Evolutionary conservation across 2,113 vertebrate species (phyloP).

Genomic region (Talpa occidentalis): DNA sequence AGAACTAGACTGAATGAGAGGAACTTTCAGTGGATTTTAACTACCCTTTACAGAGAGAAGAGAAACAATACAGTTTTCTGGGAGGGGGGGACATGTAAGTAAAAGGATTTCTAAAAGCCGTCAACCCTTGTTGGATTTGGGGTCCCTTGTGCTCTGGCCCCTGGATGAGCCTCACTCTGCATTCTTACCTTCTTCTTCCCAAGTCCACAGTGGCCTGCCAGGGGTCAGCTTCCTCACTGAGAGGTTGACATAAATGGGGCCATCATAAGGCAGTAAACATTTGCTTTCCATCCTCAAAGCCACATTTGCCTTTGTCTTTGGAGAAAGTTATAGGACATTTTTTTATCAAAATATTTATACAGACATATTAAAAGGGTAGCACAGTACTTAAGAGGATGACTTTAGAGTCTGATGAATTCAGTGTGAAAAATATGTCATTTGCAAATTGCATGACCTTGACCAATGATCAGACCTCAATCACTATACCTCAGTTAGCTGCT

Average conservation of each 20-base stretch:
- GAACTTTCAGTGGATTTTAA: background rate
- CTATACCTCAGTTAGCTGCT: background rate
- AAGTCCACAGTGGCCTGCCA: background rate
- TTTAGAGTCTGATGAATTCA: background rate
- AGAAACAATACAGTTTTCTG: accelerated
- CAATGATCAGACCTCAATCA: background rate
- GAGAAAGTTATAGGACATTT: background rate
- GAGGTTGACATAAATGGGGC: background rate
- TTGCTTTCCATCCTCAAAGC: background rate
- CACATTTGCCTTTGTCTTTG: background rate
- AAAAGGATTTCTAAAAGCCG: background rate
- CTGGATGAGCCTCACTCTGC: accelerated
- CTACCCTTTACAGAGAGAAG: background rate
- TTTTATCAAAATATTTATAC: background rate
- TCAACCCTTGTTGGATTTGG: background rate
- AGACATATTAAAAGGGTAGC: background rate
- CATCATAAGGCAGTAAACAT: background rate
- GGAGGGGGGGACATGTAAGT: background rate
- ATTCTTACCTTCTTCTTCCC: background rate
- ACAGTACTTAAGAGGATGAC: background rate
- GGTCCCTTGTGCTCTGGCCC: accelerated
- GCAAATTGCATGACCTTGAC: background rate
- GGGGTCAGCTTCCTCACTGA: background rate
- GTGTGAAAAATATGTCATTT: background rate
- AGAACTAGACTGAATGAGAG: background rate